phyloP scores from a whole-genome alignment of 23 tunicate species.

The Halocynthia aurantium region DNA sequence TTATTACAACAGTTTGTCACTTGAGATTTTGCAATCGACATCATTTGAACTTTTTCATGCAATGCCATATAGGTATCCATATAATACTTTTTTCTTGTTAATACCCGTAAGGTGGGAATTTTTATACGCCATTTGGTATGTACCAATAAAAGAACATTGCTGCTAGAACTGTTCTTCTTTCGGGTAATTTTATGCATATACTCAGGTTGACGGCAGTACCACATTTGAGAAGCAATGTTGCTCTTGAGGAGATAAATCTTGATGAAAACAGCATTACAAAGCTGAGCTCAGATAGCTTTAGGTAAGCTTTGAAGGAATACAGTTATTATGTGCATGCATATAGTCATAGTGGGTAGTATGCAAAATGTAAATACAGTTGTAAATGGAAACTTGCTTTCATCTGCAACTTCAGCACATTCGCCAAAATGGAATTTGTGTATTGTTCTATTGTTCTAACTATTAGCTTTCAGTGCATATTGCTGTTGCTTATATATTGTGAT shows the following conservation, averaged over 20 bases:
- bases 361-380: no score
- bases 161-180: neutral
- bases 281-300: neutral
- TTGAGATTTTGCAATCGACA: no score
- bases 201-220: conserved; percentile 27
- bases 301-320: neutral
- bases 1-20: neutral
- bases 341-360: neutral
- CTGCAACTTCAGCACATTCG: no score
- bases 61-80: no score
- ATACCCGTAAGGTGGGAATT: no score
- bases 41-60: no score
- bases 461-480: neutral
- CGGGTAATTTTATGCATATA: neutral
- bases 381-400: no score
- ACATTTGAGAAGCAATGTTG: neutral
- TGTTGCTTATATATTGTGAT: neutral
- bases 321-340: neutral
- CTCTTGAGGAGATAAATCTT: conserved; percentile 23
- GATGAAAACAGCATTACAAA: conserved; percentile 18
- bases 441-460: no score
- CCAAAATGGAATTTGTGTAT: no score
- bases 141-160: no score
- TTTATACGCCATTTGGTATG: no score
- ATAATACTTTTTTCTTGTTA: no score